Conservation (phyloP, 1,140 invertebrate species). For the Batillaria attramentaria region DNA sequence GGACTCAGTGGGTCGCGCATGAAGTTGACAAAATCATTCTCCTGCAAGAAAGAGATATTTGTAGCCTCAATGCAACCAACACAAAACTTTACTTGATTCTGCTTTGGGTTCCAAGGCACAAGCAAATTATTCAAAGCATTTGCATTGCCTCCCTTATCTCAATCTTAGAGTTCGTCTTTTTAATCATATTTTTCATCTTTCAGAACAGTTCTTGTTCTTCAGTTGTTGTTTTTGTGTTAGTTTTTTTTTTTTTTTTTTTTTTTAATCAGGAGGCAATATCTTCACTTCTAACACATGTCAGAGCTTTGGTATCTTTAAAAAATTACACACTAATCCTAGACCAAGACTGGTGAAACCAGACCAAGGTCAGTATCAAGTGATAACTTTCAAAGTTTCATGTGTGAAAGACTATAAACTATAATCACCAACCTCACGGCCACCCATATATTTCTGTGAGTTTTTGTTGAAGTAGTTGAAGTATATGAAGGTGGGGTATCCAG, state of each 20-base stretch:
- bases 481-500: constrained; percentile 89
- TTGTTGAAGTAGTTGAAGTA: constrained; percentile 87
- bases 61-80: neutral
- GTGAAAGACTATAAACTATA: neutral
- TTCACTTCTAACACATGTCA: neutral
- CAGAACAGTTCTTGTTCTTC: no score
- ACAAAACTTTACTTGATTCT: neutral
- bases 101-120: neutral
- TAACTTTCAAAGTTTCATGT: no score
- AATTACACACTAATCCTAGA: neutral
- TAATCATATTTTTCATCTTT: no score
- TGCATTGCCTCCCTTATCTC: neutral
- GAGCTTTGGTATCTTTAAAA: neutral
- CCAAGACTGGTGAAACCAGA: neutral
- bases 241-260: no score
- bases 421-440: constrained; percentile 79
- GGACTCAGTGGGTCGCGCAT: constrained; percentile 78
- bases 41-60: constrained; percentile 68
- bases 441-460: constrained; percentile 80
- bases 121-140: neutral
- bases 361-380: neutral
- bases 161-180: neutral
- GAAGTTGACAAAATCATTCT: constrained; percentile 79
- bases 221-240: no score
- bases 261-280: neutral